Evolutionary conservation across 2,888 invertebrate species (phyloP), one percentile per base, ranked within the genome.

Genomic region (Pseudeuparius sepicola): DNA sequence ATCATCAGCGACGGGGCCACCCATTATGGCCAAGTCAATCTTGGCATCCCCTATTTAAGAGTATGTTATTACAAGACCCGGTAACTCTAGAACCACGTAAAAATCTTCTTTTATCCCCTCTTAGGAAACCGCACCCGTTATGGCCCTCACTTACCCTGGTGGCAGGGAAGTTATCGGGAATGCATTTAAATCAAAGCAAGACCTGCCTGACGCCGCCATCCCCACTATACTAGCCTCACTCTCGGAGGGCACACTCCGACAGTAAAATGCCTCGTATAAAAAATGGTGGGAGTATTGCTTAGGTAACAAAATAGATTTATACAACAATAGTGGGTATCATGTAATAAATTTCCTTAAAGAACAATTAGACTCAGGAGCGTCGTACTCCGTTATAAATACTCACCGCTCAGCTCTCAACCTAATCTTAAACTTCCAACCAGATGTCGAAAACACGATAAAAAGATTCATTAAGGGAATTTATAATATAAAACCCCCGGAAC

Each of bases 11-110:
- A 57, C 16, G 43, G 40, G 27, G 50, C 54, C 3, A 33, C 5
- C 54, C 50, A 9, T 18, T 36, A 6, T 56, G 46, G 52, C 41
- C 43, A 23, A 37, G 41, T 2, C 52, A 54, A 35, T 46, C 50
- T 1, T 55, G 51, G 54, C 54, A 41, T 31, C 52, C 53, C 3
- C 4, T 53, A 4, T n/a, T n/a, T n/a, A n/a, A n/a, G n/a, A n/a
- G n/a, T n/a, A n/a, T n/a, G n/a, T n/a, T n/a, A n/a, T 54, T 51
- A 30, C n/a, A n/a, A n/a, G n/a, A n/a, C n/a, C 13, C 42, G 9
- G 30, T 52, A n/a, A 13, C 44, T 14, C 46, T 56, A 18, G 5
- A 37, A 17, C 51, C 52, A 9, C 24, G 31, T 17, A 25, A 11
- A 24, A 35, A 47, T 16, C 37, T 54, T 16, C 27, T 54, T 20